Evolutionary conservation across 2,113 vertebrate species (phyloP).

Genomic region (Notarius quadriscutis): DNA sequence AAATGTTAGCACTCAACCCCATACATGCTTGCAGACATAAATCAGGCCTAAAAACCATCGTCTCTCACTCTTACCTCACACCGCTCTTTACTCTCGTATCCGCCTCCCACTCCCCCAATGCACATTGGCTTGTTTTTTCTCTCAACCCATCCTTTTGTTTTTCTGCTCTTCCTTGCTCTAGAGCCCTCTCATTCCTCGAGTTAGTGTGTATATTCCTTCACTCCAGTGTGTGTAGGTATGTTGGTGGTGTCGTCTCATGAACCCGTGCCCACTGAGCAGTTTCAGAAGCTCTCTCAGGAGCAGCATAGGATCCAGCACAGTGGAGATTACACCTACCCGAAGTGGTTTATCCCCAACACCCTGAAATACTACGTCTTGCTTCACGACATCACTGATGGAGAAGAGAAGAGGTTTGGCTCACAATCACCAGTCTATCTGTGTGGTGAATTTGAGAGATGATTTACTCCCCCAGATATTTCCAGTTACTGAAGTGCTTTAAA

Average conservation of each 20-base stretch:
- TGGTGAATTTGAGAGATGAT: not conserved
- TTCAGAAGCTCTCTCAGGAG: constrained; percentile 94
- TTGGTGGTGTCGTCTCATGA: constrained; percentile 93
- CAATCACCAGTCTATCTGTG: not conserved
- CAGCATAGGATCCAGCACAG: constrained; percentile 96
- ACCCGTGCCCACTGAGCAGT: constrained; percentile 88
- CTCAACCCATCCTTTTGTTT: not conserved
- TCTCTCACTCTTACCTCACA: not conserved
- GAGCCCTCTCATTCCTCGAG: not conserved
- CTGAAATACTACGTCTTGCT: constrained; percentile 96
- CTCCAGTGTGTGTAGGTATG: constrained; percentile 77
- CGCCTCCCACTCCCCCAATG: too few relatives aligned
- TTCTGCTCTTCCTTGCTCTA: not conserved
- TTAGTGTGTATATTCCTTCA: constrained; percentile 34
- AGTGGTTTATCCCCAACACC: constrained; percentile 98
- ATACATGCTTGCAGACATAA: not conserved
- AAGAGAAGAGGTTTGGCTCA: constrained; percentile 83
- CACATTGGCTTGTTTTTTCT: not conserved
- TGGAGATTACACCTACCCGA: constrained; percentile 87
- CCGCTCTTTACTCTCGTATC: not conserved
- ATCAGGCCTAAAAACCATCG: not conserved
- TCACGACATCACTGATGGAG: constrained; percentile 87
- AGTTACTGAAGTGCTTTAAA: not conserved
- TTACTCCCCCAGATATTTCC: not conserved
- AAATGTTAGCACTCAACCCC: not conserved